Conservation (phyloP, 2,113 vertebrate genomes). For the Notarius quadriscutis region DNA sequence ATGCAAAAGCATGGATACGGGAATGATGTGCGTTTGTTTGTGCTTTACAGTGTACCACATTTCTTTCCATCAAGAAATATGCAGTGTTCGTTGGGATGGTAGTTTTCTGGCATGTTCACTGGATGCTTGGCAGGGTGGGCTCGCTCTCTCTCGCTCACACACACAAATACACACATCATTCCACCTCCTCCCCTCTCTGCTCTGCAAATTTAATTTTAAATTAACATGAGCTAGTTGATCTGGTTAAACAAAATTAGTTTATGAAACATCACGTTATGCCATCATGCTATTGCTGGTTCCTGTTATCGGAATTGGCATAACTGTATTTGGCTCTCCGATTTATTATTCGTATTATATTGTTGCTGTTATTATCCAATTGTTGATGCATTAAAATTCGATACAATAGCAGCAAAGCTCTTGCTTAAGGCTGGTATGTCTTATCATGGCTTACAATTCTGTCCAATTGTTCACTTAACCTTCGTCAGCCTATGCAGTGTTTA, state of each 20-base stretch:
- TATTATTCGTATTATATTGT: not conserved
- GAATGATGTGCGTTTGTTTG: not conserved
- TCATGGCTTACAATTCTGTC: not conserved
- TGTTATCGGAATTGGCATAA: not conserved
- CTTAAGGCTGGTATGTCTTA: not conserved
- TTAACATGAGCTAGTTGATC: not conserved
- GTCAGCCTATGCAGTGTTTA: not conserved
- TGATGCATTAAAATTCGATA: not conserved
- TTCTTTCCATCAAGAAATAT: not conserved
- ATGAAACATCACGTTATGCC: not conserved
- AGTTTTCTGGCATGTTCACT: not conserved
- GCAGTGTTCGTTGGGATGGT: not conserved
- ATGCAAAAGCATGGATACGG: not conserved
- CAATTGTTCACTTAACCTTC: not conserved
- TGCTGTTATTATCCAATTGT: not conserved
- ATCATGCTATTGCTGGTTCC: not conserved
- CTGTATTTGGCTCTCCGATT: not conserved
- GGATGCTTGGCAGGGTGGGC: not conserved
- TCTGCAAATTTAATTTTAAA: not conserved
- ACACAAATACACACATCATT: too few species aligned
- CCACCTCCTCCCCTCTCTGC: not conserved
- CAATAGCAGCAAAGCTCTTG: not conserved
- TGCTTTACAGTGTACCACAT: not conserved
- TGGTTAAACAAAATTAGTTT: not conserved
- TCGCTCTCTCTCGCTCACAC: not conserved